Percentiles rank a stretch among this genome's conserved stretches.
These are phyloP conservation scores for Paramormyrops kingsleyae DNA, from an alignment of 2,113 vertebrate species.

Conservation along the genomic window DNA sequence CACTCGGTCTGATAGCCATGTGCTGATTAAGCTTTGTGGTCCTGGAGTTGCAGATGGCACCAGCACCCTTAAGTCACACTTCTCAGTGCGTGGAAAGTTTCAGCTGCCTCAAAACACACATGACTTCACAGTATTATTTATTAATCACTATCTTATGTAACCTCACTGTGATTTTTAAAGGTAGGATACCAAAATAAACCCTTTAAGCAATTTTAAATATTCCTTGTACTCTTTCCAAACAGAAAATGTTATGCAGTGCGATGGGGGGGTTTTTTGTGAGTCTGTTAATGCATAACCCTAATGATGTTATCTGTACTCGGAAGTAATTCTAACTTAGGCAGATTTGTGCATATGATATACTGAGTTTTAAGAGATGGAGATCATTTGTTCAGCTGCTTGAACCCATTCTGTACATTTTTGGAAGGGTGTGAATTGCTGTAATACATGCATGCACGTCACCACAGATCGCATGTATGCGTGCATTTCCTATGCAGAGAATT, in stretches of 20 bases:
- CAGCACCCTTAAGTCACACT: background rate
- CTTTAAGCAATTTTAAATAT: background rate
- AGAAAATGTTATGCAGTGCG: background rate
- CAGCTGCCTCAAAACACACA: background rate
- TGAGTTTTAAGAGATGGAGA: background rate
- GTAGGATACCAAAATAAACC: background rate
- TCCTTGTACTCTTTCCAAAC: background rate
- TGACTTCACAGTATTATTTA: background rate
- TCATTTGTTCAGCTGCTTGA: background rate
- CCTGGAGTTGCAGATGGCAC: background rate
- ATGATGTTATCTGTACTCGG: background rate
- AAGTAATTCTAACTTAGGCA: background rate
- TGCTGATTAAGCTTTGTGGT: background rate
- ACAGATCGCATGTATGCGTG: background rate
- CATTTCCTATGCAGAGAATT: background rate
- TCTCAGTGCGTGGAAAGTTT: background rate
- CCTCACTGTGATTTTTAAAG: background rate
- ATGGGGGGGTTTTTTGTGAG: background rate
- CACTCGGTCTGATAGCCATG: background rate
- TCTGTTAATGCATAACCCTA: background rate
- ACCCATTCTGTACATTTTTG: background rate
- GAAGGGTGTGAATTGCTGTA: background rate
- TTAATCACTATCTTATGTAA: background rate
- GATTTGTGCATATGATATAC: background rate
- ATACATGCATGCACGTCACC: background rate